A percentile compares a stretch with the other conserved stretches of the same genome.
These are phyloP conservation scores for Pelobates fuscus DNA, from an alignment of 2,113 vertebrate species.

Conservation along the genomic window DNA sequence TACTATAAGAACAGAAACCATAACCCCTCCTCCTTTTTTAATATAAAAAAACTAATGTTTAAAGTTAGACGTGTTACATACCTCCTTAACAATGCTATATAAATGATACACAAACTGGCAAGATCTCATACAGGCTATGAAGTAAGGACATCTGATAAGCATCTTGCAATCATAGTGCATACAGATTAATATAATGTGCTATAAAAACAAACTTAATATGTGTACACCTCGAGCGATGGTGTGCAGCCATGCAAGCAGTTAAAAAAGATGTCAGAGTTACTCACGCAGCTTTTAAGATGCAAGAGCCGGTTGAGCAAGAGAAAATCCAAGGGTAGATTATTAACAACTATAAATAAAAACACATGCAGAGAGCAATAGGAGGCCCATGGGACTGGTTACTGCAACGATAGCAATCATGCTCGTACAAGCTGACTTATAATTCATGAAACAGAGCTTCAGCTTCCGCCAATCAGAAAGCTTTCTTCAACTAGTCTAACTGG, in stretches of 20 bases:
- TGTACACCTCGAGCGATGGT: neutral
- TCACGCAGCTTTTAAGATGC: conserved; percentile 73
- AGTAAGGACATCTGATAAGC: too few relatives aligned
- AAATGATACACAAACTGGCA: too few relatives aligned
- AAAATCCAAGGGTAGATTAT: conserved; percentile 68
- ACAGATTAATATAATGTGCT: too few relatives aligned
- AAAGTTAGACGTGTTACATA: too few relatives aligned
- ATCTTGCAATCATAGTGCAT: too few relatives aligned
- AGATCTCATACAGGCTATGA: too few relatives aligned
- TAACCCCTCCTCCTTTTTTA: too few relatives aligned
- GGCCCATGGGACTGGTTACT: conserved; percentile 63
- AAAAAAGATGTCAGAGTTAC: conserved; percentile 64
- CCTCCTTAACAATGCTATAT: too few relatives aligned
- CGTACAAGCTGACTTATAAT: conserved; percentile 63
- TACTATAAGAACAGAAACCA: too few relatives aligned
- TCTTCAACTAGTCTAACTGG: conserved; percentile 76
- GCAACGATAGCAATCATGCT: conserved; percentile 66
- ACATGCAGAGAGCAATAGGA: conserved; percentile 67
- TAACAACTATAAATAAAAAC: conserved; percentile 60
- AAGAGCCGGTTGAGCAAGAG: conserved; percentile 67
- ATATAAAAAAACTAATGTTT: too few relatives aligned
- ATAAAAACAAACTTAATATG: neutral
- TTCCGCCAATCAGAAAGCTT: conserved; percentile 68
- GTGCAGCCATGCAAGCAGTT: neutral
- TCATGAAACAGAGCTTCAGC: conserved; percentile 69